Base-by-base conservation (phyloP, 2,797 vertebrate species). In the Lagocephalus sceleratus region DNA sequence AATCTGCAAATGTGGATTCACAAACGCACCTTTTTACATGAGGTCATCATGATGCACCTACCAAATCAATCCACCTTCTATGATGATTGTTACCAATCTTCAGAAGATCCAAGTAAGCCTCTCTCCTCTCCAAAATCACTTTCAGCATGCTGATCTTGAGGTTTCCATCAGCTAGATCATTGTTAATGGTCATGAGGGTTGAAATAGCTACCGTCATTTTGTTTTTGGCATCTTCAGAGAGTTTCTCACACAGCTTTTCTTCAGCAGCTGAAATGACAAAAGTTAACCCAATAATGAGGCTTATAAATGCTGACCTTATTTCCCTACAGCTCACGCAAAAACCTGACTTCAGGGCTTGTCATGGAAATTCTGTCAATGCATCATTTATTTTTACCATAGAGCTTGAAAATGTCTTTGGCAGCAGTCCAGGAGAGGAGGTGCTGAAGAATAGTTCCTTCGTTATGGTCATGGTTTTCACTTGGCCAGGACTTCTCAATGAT, bases 401-500 rank as follows among this genome's bases (percentile, higher is more conserved):
- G 68, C 6, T 75, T 84, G 60, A 97, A 95, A 70, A 95, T 65
- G 6, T 90, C 69, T 57, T 85, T 92, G 53, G 91, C 75, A 15
- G 93, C 94, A 5, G 85, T 85, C 92, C 94, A 93, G 0, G 82
- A 88, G 0, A 98, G 89, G 3, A 98, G 65, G 21, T 97, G 92
- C 16, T 40, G 72, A 39, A 98, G 74, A 38, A 94, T 63, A 15
- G 46, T 45, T 21, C 91, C 91, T 51, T 87, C 63, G 11, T 87
- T 73, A 0, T 53, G 59, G 1, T 73, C 47, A 4, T 60, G 46
- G 0, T 15, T 17, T 38, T 90, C 73, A n/a, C 1, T 67, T 0
- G 94, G 95, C 96, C 97, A 99, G 0, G 93, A 94, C 71, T 94
- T 93, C 26, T 90, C 75, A 15, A 98, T 87, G 47, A 98, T 91